Conservation (phyloP, 1,140 invertebrate species). For the Aphelenchoides besseyi region DNA sequence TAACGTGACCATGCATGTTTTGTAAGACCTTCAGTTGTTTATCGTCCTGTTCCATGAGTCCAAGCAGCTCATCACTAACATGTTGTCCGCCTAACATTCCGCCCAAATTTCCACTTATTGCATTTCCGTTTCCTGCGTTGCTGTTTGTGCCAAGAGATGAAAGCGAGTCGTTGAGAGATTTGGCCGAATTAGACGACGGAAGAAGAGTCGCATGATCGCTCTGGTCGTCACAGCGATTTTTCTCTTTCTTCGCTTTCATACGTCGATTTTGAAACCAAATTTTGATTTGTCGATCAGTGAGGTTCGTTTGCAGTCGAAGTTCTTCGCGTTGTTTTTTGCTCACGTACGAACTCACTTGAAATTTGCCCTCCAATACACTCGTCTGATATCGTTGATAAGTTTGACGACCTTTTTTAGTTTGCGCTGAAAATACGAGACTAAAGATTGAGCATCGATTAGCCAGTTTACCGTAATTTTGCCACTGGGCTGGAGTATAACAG, state of each 20-base stretch:
- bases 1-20: background rate
- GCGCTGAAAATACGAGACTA: constrained; percentile 35
- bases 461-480: constrained; percentile 50
- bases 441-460: constrained; percentile 12
- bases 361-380: constrained; percentile 48
- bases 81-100: constrained; percentile 3
- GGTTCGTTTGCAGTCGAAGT: constrained; percentile 47
- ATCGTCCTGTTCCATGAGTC: constrained; percentile 20
- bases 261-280: constrained; percentile 58
- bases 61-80: background rate
- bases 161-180: constrained; percentile 15
- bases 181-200: constrained; percentile 13
- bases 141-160: background rate
- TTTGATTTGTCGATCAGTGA: constrained; percentile 56
- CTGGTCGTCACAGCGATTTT: constrained; percentile 30
- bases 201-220: constrained; percentile 19
- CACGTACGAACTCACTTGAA: constrained; percentile 49
- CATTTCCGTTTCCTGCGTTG: background rate
- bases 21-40: constrained; percentile 6
- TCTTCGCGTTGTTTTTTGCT: constrained; percentile 54
- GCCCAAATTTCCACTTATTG: background rate
- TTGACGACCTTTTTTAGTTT: constrained; percentile 63
- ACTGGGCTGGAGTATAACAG: constrained; percentile 35
- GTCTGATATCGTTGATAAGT: constrained; percentile 67
- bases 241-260: constrained; percentile 54